phyloP scores from a whole-genome alignment of 2,113 vertebrate genomes.

The Leptobrachium leishanense region DNA sequence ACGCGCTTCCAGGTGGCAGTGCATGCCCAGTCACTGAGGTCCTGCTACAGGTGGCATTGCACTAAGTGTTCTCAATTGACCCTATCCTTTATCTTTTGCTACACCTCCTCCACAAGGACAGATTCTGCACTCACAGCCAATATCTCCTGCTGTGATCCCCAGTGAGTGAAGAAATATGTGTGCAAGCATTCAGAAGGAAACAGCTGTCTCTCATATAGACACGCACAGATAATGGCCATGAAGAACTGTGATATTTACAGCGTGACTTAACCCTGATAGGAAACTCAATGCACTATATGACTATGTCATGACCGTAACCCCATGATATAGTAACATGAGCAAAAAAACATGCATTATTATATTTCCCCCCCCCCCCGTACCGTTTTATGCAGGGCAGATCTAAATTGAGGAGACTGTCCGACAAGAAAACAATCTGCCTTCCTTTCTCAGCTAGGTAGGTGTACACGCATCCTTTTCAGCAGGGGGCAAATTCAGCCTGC shows the following conservation, averaged over 20 bases:
- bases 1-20: neutral
- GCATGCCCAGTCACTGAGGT: neutral
- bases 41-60: neutral
- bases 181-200: neutral
- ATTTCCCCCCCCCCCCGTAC: too few species aligned
- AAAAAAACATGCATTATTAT: too few species aligned
- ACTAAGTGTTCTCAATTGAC: neutral
- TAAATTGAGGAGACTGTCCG: too few species aligned
- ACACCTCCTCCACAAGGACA: neutral
- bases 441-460: too few species aligned
- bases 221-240: neutral
- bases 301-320: too few species aligned
- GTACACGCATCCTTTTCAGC: too few species aligned
- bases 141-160: constrained; percentile 5
- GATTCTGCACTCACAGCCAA: constrained; percentile 28
- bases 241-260: neutral
- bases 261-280: too few species aligned
- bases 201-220: neutral
- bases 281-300: too few species aligned
- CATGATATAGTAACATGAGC: too few species aligned
- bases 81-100: constrained; percentile 11
- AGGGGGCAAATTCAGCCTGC: too few species aligned
- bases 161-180: neutral
- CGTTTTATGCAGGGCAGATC: too few species aligned
- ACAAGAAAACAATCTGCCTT: too few species aligned